Evolutionary conservation across 1,140 invertebrate genomes (phyloP), one percentile per base, ranked within the genome.

Genomic region (Apis cerana): DNA sequence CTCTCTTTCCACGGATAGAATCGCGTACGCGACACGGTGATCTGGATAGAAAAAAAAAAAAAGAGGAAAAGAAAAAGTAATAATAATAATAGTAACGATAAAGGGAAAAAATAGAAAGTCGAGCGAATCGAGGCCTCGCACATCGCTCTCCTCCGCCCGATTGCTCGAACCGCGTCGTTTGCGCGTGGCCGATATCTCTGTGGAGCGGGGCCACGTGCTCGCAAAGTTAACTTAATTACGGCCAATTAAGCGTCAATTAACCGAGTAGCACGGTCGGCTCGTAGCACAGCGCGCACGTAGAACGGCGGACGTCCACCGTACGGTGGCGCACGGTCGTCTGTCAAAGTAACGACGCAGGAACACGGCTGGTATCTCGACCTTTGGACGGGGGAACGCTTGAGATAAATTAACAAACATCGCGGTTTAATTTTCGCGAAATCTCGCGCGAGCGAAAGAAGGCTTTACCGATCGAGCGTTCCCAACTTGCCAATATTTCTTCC

Each of bases 161-260:
- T 79, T 43, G 85, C 75, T 87, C 2, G 64, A 85, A 79, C 75
- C 72, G 27, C 50, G 79, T 65, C 78, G 84, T 59, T 78, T 65
- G 69, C 85, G 80, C 82, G 69, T 85, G 89, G 87, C 84, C 85
- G 84, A 91, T 43, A 43, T 91, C 87, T 89, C 83, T 70, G 82
- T 80, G 71, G 59, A 62, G 80, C 71, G 72, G 85, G 76, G 82
- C 87, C 88, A 88, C 87, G 84, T 87, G 87, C 86, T 71, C 80
- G 64, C 80, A 48, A 82, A 88, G 84, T 91, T 91, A 92, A 93
- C 87, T 92, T 90, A 91, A 93, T 93, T 92, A 92, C 88, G 80
- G 88, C 77, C 91, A 92, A 92, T 92, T 92, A 92, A 92, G 89
- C 85, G 82, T 80, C 90, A 90, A 92, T 93, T 92, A 92, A 92